phyloP scores from a whole-genome alignment of 2,888 invertebrate genomes.

The Cataglyphis altisquamis region DNA sequence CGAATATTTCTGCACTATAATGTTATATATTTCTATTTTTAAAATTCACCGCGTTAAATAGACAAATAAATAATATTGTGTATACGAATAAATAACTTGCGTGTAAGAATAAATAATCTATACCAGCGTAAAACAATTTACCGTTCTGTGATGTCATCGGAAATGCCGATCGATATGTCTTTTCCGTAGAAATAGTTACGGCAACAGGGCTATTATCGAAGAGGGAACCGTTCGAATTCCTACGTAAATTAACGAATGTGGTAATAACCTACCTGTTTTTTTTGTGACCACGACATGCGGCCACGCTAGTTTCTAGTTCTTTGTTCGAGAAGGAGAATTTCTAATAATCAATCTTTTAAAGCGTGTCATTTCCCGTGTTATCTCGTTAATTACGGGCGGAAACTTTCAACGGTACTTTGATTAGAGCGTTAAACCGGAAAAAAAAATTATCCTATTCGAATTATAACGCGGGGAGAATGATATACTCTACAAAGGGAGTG shows the following conservation, averaged over 20 bases:
- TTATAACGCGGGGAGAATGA: not conserved
- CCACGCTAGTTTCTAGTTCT: slow-evolving; percentile 34
- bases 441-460: slow-evolving; percentile 2
- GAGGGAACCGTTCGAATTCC: slow-evolving; percentile 57
- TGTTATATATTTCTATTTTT: not conserved
- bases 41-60: not conserved
- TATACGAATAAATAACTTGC: no score
- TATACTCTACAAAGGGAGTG: not conserved
- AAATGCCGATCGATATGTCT: slow-evolving; percentile 46
- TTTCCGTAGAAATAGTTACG: slow-evolving; percentile 35
- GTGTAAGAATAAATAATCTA: no score
- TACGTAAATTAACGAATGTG: slow-evolving; percentile 60
- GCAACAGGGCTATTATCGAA: slow-evolving; percentile 43
- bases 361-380: slow-evolving; percentile 41
- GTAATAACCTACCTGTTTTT: slow-evolving; percentile 46
- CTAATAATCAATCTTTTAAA: slow-evolving; percentile 54
- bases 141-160: not conserved
- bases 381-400: slow-evolving; percentile 55
- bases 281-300: not conserved
- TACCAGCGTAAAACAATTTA: not conserved
- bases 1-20: not conserved
- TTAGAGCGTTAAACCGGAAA: not conserved
- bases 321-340: slow-evolving; percentile 3
- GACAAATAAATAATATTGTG: not conserved
- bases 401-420: slow-evolving; percentile 51